phyloP scores from a whole-genome alignment of 2,888 invertebrate species.

The Eueremaeus valkanovi region DNA sequence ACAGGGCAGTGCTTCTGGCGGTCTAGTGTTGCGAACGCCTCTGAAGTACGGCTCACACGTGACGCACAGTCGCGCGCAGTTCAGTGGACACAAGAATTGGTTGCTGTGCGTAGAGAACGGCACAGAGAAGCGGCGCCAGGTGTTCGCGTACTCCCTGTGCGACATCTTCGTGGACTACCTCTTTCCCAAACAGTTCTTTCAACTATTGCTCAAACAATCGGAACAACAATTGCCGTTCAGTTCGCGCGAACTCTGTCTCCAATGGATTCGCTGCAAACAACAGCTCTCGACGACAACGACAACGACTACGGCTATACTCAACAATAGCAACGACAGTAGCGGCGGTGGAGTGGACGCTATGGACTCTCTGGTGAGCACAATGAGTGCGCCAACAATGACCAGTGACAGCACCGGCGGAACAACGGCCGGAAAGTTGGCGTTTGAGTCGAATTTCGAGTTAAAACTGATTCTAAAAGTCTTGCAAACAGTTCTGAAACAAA shows the following conservation, averaged over 20 bases:
- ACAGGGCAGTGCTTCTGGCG: too few relatives aligned
- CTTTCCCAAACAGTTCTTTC: slow-evolving; percentile 32
- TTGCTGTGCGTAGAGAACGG: background rate
- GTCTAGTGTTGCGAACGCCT: background rate
- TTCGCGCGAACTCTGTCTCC: background rate
- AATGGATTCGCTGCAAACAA: slow-evolving; percentile 25
- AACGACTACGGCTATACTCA: too few relatives aligned
- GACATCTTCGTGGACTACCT: slow-evolving; percentile 28
- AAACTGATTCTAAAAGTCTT: slow-evolving; percentile 40
- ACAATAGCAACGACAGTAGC: too few relatives aligned
- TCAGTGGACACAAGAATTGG: slow-evolving; percentile 15
- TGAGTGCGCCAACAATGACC: too few relatives aligned
- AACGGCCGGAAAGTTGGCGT: background rate
- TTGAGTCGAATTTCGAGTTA: slow-evolving; percentile 34
- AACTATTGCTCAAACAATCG: background rate
- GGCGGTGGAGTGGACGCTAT: too few relatives aligned
- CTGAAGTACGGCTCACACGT: background rate
- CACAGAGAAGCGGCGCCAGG: background rate
- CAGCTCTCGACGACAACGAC: too few relatives aligned
- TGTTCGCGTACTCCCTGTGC: background rate
- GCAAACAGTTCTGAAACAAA: slow-evolving; percentile 36
- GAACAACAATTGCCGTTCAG: slow-evolving; percentile 17
- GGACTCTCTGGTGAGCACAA: too few relatives aligned
- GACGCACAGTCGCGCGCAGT: background rate
- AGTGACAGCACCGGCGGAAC: too few relatives aligned